Evolutionary conservation across 1,140 invertebrate species (phyloP), one percentile per base, ranked within the genome.

Genomic region (Caenorhabditis tropicalis): DNA sequence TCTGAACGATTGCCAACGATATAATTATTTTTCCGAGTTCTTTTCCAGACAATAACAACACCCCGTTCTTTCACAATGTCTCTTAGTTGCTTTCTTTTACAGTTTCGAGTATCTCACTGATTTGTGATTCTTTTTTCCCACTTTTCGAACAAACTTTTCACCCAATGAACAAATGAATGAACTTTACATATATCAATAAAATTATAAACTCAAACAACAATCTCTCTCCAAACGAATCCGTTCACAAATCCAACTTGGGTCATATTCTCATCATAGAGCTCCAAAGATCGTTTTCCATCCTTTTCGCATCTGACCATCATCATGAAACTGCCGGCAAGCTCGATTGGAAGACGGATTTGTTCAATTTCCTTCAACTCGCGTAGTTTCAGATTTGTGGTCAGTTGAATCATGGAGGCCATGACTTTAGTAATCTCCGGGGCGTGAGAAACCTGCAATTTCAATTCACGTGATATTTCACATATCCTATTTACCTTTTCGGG

Each of bases 291-390:
- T n/a, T 65, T 65, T 24, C 36, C 48, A 33, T 74, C 39, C n/a
- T 70, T 46, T 36, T 48, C 46, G 19, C 51, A 33, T 15, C 33
- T 51, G 12, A 60, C 60, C 36, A 60, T 49, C 39, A 82, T 1
- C 21, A 60, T 70, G 27, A 82, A 82, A 16, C 82, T 60, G n/a
- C 82, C 82, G 27, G 39, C 60, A 16, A 82, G 43, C 16, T 46
- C 82, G 15, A 82, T 27, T 24, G 82, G 82, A 5, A 82, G 21
- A 21, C 82, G 56, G 7, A 82, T 31, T 48, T 74, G 56, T n/a
- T 82, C 82, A 19, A 82, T 82, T n/a, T 82, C 39, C 10, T 39
- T 82, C n/a, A 82, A n/a, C 36, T 74, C 36, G 19, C 65, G 65
- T 36, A 74, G 15, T 21, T 74, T 74, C n/a, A 74, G n/a, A 27